These are phyloP conservation scores for Lithobius niger DNA, from an alignment of 1,140 invertebrate species.

Conservation along the genomic window DNA sequence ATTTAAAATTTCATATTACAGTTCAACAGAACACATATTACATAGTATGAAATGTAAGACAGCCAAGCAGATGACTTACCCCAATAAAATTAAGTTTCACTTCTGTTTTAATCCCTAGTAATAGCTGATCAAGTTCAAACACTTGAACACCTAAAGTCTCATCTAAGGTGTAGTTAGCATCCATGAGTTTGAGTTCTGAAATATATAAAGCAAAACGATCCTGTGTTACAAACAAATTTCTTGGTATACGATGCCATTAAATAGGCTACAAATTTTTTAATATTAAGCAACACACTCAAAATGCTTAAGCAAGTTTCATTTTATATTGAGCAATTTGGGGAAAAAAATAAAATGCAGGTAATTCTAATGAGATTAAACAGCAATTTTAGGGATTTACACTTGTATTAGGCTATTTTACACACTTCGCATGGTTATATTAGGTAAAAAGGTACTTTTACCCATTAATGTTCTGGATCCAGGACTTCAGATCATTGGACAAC, in stretches of 20 bases:
- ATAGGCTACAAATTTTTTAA: background rate
- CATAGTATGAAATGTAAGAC: background rate
- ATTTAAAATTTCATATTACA: background rate
- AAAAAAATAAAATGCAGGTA: background rate
- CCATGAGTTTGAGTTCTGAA: constrained; percentile 26
- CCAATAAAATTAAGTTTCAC: constrained; percentile 19
- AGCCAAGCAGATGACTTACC: constrained; percentile 14
- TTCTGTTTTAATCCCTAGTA: constrained; percentile 16
- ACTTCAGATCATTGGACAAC: no score
- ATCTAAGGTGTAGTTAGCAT: constrained; percentile 26
- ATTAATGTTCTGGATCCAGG: no score
- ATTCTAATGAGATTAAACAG: background rate
- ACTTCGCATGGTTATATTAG: no score
- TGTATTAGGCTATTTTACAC: no score
- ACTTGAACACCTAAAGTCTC: constrained; percentile 22
- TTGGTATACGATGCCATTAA: no score
- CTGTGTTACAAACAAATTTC: no score
- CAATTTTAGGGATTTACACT: no score
- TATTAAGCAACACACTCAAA: background rate
- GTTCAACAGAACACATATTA: background rate
- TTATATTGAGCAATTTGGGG: background rate
- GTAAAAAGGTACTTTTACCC: no score
- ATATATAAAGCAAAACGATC: constrained; percentile 9
- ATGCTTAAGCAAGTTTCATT: background rate
- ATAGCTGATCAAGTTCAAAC: constrained; percentile 18